Base-by-base conservation (phyloP, 30 jellyfish, hydroid and myxozoan genomes). In the Catostylus mosaicus region DNA sequence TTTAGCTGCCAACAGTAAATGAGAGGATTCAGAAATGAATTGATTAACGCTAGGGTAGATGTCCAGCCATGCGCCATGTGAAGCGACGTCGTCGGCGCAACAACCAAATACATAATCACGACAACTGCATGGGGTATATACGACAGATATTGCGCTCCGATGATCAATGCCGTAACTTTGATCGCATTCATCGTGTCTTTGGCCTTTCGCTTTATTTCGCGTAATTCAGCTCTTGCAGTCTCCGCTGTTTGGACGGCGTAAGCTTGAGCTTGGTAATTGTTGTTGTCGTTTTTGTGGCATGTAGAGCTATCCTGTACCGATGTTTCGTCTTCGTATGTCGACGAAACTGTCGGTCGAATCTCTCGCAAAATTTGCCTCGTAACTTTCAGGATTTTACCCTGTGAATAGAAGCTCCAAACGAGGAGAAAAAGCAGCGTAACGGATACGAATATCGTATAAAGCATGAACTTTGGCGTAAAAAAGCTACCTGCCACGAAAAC, bases 61-160 rank as follows among this genome's bases (percentile, higher is more conserved):
- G 92, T 68, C 92, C 92, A 82, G 20, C 92, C 92, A 37, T 82
- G 92, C 10, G 86, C 92, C 72, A 82, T 82, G 64, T 82, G 92
- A 38, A 82, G 68, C 11, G 85, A 30, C 36, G 92, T 82, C 24
- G 92, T 82, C 30, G 92, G 92, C 22, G 64, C 10, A 11, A 82
- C 74, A 14, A 82, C 29, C 50, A 82, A 24, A 27, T 82, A 82
- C 80, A 82, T 30, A 46, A 67, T 69, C 33, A 82, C 92, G 40
- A 82, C 82, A 27, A 82, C 69, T 12, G 80, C 92, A 26, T 82
- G 92, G 19, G 92, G 92, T 1, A 82, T 45, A 60, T 82, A 82
- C 30, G 86, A 51, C 45, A 82, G 29, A 54, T 82, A 82, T 35
- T 82, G 92, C 57, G 92, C 92, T 3, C 81, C 92, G 7, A 82